Evolutionary conservation across 2,888 invertebrate genomes (phyloP), one percentile per base, ranked within the genome.

Genomic region (Silvanus unidentatus): DNA sequence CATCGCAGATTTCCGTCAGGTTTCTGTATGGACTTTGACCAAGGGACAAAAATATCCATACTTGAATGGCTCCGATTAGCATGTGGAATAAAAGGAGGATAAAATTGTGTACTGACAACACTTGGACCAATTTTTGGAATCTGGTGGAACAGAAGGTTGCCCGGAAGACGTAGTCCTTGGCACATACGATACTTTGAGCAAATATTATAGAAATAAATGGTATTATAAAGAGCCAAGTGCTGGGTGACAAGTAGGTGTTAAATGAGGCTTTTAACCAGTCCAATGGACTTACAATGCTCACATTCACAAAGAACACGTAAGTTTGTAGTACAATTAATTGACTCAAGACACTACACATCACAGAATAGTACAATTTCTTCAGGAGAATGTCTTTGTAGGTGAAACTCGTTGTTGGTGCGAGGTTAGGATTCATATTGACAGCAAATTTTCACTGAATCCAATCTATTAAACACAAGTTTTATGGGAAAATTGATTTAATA

Each of bases 141-240:
- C 88, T 77, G 10, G 82, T 85, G 30, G 79, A 75, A 49, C 78
- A 77, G 58, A 81, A 85, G 0, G 75, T 74, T 29, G 77, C 71
- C 39, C 78, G 77, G 13, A 76, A 72, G 15, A 86, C 74, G 56
- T 85, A 84, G 52, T 81, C 81, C 61, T 82, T 84, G 37, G 83
- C 83, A 60, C 83, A 81, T 28, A 84, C 75, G 32, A 85, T 73
- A n/a, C 86, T 84, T 70, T 86, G 86, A 4, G 83, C 74, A 48
- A 84, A 78, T 8, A 85, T 80, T 1, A 84, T 76, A 16, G 75
- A 64, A 9, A 77, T 73, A 12, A 88, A 75, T 1, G 86, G 77
- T 16, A 82, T 68, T 37, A 84, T 76, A 55, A 80, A 83, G 1
- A 82, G 64, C 72, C 81, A 80, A 68, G 84, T 85, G 63, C 79